These are phyloP conservation scores for Mystacornis crossleyi DNA, from an alignment of 2,113 vertebrate genomes.

Conservation along the genomic window DNA sequence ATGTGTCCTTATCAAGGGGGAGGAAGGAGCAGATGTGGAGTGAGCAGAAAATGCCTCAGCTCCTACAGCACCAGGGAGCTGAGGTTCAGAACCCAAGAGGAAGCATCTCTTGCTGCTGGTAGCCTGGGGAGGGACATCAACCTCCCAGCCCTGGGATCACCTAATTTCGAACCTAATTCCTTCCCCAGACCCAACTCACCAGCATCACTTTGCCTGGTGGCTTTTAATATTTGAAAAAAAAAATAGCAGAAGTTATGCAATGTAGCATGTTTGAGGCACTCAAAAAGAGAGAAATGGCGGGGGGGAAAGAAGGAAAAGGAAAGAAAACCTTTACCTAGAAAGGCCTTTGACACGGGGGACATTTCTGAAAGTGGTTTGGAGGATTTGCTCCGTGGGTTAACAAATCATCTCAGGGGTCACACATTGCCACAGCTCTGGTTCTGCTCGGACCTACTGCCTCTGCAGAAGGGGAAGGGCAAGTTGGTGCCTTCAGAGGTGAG, in stretches of 20 bases:
- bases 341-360: neutral
- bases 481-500: neutral
- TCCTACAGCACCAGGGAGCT: neutral
- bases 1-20: neutral
- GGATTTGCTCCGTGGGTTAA: neutral
- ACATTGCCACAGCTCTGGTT: neutral
- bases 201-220: neutral
- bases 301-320: accelerated
- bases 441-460: accelerated
- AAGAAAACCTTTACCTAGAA: neutral
- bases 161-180: neutral
- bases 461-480: neutral
- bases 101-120: accelerated
- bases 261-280: neutral
- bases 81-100: neutral
- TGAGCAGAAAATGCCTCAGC: neutral
- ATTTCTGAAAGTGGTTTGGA: neutral
- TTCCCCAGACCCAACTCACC: neutral
- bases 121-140: neutral
- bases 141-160: neutral
- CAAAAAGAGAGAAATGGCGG: neutral
- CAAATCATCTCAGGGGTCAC: neutral
- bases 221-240: constrained; percentile 11
- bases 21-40: neutral
- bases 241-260: constrained; percentile 37